Base-by-base conservation (phyloP, 2,888 invertebrate species). In the Beris chalybata region DNA sequence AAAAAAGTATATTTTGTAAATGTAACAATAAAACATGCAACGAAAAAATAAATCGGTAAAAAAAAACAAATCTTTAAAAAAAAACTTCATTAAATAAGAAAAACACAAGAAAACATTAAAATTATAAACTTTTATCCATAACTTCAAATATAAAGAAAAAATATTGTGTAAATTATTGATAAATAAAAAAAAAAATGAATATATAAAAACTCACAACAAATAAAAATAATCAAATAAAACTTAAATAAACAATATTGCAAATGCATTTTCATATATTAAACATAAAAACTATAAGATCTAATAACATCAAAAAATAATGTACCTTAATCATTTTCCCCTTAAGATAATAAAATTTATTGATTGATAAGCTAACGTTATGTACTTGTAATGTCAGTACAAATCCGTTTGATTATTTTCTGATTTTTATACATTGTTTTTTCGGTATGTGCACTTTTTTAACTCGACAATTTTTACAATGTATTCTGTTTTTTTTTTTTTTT, bases 1-100 rank as follows among this genome's bases (percentile, higher is more conserved):
- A 50, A 64, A 64, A 38, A 52, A 52, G 45, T 64, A 64, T 64
- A 54, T 64, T 64, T 54, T 64, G 54, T 54, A 64, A 64, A 64
- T 53, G 64, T 45, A 64, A 64, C 64, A 64, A 64, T 64, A 64
- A 64, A 64, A 54, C 43, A 54, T 64, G 64, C 64, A 64, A 64
- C 64, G 64, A 64, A 64, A 48, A 59, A 56, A 50, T 52, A 44
- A 22, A 64, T 30, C 30, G 13, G 44, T 54, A 64, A 58, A 58
- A 58, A 54, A 44, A 64, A 64, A 53, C 44, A 54, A 38, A 54
- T 44, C 29, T 54, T 61, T 50, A 61, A 12, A 52, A 61, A 53
- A 13, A 15, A 13, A 64, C 22, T 22, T 48, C 13, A 48, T 48
- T 48, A 48, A 48, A 48, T 11, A 48, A 6, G 12, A 48, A 48